Percentiles rank a stretch among this genome's conserved stretches.
Conservation (phyloP, 2,888 invertebrate genomes). For the Ceraclea dissimilis region DNA sequence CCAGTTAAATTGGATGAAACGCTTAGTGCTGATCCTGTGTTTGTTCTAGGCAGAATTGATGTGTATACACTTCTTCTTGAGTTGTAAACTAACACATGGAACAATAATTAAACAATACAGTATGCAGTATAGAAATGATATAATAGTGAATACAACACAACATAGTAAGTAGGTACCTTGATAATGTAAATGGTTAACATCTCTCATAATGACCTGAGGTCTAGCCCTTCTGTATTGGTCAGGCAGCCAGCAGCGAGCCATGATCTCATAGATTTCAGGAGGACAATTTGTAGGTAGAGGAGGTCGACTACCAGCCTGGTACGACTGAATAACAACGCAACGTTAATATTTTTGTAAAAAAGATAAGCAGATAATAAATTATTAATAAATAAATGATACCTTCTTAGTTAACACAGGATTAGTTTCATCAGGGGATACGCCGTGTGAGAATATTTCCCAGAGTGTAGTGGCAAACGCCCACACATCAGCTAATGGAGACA, state of each 20-base stretch:
- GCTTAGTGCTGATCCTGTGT: constrained; percentile 32
- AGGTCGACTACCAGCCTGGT: constrained; percentile 59
- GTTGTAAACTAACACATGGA: constrained; percentile 48
- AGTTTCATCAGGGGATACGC: constrained; percentile 46
- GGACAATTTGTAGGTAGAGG: constrained; percentile 65
- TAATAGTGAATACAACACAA: too few relatives aligned
- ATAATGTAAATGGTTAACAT: constrained; percentile 72
- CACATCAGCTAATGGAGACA: constrained; percentile 68
- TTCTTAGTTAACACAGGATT: constrained; percentile 42
- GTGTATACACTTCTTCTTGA: constrained; percentile 54
- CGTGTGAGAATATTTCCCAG: constrained; percentile 87
- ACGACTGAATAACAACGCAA: constrained; percentile 43
- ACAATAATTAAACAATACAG: too few relatives aligned
- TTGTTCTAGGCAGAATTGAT: constrained; percentile 39
- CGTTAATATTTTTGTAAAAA: neutral
- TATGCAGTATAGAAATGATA: too few relatives aligned
- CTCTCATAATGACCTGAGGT: constrained; percentile 80
- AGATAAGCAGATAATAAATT: too few relatives aligned
- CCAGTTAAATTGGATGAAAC: constrained; percentile 33
- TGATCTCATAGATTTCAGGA: constrained; percentile 63
- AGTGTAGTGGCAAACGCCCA: constrained; percentile 90
- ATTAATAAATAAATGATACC: constrained; percentile 30
- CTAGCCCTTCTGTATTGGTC: constrained; percentile 64
- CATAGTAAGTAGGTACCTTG: constrained; percentile 56
- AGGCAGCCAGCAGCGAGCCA: constrained; percentile 75